A percentile compares a stretch with the other conserved stretches of the same genome.
phyloP scores from a whole-genome alignment of 2,888 invertebrate genomes.

The Cryptocheilus praepositus region DNA sequence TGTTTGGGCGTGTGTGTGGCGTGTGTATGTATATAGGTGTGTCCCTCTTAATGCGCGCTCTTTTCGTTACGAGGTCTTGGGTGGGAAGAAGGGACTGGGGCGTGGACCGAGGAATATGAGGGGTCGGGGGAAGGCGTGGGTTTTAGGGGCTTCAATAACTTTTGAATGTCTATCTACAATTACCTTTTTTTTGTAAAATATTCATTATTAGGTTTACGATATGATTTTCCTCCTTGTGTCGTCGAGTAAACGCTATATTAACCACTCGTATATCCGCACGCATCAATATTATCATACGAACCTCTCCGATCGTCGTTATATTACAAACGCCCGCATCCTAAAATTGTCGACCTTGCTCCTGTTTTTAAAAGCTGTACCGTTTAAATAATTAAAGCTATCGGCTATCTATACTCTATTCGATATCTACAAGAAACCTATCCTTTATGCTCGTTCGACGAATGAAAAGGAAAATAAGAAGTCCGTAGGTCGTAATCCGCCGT shows the following conservation, averaged over 20 bases:
- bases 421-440: slow-evolving; percentile 72
- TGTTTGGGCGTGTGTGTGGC: too few relatives aligned
- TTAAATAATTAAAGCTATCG: slow-evolving; percentile 75
- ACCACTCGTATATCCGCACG: slow-evolving; percentile 56
- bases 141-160: slow-evolving; percentile 44
- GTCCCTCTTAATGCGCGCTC: slow-evolving; percentile 34
- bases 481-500: slow-evolving; percentile 55
- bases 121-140: slow-evolving; percentile 18
- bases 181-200: slow-evolving; percentile 72
- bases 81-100: slow-evolving; percentile 3
- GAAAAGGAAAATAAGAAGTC: slow-evolving; percentile 38
- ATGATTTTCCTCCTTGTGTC: slow-evolving; percentile 67
- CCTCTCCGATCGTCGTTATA: slow-evolving; percentile 50
- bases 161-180: slow-evolving; percentile 71
- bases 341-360: slow-evolving; percentile 38
- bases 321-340: slow-evolving; percentile 48
- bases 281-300: slow-evolving; percentile 31
- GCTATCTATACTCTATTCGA: slow-evolving; percentile 70
- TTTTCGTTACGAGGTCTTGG: slow-evolving; percentile 25
- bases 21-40: slow-evolving; percentile 27
- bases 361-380: slow-evolving; percentile 65
- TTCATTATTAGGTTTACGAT: slow-evolving; percentile 74
- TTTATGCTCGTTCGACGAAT: slow-evolving; percentile 61
- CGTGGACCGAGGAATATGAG: not conserved
- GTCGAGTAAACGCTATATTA: slow-evolving; percentile 49